A percentile compares a stretch with the other conserved stretches of the same genome.
Evolutionary conservation across 2,888 invertebrate genomes (phyloP).

Genomic region (Catocala nupta): DNA sequence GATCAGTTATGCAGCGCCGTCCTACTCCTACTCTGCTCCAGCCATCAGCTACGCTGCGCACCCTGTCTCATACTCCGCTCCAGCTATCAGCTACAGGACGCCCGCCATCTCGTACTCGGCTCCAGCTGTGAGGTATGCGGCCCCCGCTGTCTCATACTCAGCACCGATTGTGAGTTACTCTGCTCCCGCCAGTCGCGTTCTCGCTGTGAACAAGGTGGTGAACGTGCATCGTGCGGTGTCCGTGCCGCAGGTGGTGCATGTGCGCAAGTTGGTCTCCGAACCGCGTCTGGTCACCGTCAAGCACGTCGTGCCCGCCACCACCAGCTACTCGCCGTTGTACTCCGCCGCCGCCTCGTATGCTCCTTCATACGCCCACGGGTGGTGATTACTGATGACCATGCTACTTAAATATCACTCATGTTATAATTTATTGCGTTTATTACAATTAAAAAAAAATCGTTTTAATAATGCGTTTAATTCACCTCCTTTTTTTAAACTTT

Average conservation of each 20-base stretch:
- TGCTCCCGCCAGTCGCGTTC: neutral
- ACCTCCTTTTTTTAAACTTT: too few relatives aligned
- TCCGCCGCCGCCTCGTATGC: neutral
- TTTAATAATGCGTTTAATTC: too few relatives aligned
- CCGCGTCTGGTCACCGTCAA: conserved; percentile 59
- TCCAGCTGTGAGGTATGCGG: conserved; percentile 1
- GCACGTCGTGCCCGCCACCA: conserved; percentile 37
- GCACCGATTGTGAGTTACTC: conserved; percentile 1
- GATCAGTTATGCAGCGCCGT: conserved; percentile 9
- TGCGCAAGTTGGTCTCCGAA: conserved; percentile 57
- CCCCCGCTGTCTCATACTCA: neutral
- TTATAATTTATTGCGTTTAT: neutral
- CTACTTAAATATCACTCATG: neutral
- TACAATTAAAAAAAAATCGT: neutral
- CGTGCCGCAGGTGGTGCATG: conserved; percentile 52
- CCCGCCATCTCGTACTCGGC: conserved; percentile 13
- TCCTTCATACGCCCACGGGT: neutral
- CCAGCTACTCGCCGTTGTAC: neutral
- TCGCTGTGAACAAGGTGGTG: conserved; percentile 52
- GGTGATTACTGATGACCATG: neutral
- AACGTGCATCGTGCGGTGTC: conserved; percentile 47
- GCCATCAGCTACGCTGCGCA: conserved; percentile 20
- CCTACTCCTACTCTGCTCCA: conserved; percentile 15
- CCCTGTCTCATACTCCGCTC: conserved; percentile 21
- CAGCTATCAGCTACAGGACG: conserved; percentile 30